Evolutionary conservation across 2,113 vertebrate genomes (phyloP).

Genomic region (Spea multiplicata): DNA sequence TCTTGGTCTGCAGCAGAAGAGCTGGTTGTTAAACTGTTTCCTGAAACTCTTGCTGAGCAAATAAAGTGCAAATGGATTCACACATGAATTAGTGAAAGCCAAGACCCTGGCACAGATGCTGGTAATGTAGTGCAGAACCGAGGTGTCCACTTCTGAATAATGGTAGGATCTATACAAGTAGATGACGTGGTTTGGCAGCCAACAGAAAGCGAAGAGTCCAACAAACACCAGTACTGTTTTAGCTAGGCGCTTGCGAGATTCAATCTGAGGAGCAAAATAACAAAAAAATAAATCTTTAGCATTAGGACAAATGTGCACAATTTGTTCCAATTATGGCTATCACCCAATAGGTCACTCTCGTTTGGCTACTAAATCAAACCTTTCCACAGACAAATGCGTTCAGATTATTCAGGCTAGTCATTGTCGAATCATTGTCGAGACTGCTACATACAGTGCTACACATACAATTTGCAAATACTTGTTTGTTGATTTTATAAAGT

Average conservation of each 20-base stretch:
- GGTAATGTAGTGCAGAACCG: conserved; percentile 81
- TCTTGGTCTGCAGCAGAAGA: conserved; percentile 76
- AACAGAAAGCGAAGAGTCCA: conserved; percentile 90
- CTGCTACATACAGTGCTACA: too few species aligned
- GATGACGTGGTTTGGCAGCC: conserved; percentile 91
- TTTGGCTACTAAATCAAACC: too few species aligned
- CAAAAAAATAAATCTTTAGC: neutral
- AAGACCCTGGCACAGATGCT: conserved; percentile 86
- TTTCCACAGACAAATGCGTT: too few species aligned
- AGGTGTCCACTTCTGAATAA: conserved; percentile 91
- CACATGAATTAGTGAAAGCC: conserved; percentile 92
- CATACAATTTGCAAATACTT: too few species aligned
- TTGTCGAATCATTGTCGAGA: too few species aligned
- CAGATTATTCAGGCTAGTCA: too few species aligned
- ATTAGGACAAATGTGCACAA: too few species aligned
- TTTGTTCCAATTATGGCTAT: too few species aligned
- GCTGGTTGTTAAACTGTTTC: conserved; percentile 91
- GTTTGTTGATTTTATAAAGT: too few species aligned
- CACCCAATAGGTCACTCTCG: too few species aligned
- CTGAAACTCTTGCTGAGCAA: conserved; percentile 90
- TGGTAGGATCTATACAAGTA: conserved; percentile 94
- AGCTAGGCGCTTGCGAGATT: conserved; percentile 90
- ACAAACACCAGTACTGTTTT: conserved; percentile 94
- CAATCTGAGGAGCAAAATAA: conserved; percentile 70
- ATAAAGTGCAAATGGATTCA: conserved; percentile 95